These are phyloP conservation scores for Melanostoma scalare DNA, from an alignment of 2,888 invertebrate genomes.

Conservation along the genomic window DNA sequence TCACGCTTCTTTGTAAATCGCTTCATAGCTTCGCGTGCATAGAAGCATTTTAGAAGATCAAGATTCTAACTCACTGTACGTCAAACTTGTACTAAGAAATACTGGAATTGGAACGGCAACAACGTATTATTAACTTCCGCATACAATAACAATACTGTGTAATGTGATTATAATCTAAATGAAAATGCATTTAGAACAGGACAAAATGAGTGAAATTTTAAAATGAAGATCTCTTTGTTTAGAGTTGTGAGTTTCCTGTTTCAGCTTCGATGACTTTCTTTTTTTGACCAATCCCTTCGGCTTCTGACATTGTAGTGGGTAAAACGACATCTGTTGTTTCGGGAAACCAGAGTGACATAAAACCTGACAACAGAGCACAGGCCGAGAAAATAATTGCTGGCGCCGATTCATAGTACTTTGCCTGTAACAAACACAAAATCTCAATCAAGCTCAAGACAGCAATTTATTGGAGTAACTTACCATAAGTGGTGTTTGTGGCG, in stretches of 20 bases:
- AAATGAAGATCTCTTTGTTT: background rate
- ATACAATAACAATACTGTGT: too few relatives aligned
- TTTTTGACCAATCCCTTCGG: constrained; percentile 82
- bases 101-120: too few relatives aligned
- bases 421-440: constrained; percentile 67
- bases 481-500: constrained; percentile 88
- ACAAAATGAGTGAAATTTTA: too few relatives aligned
- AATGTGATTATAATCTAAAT: too few relatives aligned
- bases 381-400: constrained; percentile 85
- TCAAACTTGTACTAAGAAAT: too few relatives aligned
- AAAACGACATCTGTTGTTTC: constrained; percentile 85
- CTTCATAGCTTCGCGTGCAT: too few relatives aligned
- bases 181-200: too few relatives aligned
- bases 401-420: constrained; percentile 79
- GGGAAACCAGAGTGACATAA: constrained; percentile 85
- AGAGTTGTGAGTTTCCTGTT: constrained; percentile 17
- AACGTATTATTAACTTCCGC: too few relatives aligned
- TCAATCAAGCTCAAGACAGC: background rate
- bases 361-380: constrained; percentile 84
- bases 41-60: too few relatives aligned
- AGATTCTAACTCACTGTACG: too few relatives aligned
- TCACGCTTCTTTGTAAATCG: too few relatives aligned
- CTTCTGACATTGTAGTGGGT: constrained; percentile 86
- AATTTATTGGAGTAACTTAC: constrained; percentile 70
- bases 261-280: constrained; percentile 24